Base-by-base conservation (phyloP, 2,797 vertebrate species). In the Dendrocincla tyrannina region DNA sequence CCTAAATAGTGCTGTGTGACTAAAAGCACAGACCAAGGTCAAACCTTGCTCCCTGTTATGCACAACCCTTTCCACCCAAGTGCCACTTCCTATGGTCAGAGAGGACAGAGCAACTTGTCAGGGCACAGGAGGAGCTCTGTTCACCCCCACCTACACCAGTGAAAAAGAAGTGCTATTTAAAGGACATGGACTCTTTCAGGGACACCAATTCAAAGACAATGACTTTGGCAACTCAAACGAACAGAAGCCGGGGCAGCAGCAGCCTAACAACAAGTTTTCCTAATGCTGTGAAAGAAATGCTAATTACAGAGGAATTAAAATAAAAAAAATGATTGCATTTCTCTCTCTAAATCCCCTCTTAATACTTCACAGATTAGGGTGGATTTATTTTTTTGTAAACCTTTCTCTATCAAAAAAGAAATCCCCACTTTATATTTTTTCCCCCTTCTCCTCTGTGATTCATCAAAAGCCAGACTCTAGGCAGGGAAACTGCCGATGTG, bases 271-370 rank as follows among this genome's bases (percentile, higher is more conserved):
- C 83, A 95, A 79, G 63, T 93, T 94, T 89, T 85, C 56, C 76
- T 93, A 94, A 94, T 58, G 85, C 96, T 85, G 52, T 70, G 83
- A 94, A 92, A 91, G 80, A 95, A 94, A 93, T 90, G 90, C 68
- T 96, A 96, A 97, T 96, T 97, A 96, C 60, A 74, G 80, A 77
- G 90, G 91, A 94, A 97, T 96, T 96, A 95, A 94, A 95, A 83
- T 83, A 1, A 41, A 93, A 93, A 89, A 96, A 95, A 94, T 75
- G 27, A 97, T 96, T 96, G 87, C 81, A 93, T 93, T 94, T 95
- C 83, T 85, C 86, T 74, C 83, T 80, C 85, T 90, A 97, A 97
- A 97, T 92, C 94, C 93, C 85, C 49, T 94, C 94, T 94, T 96
- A 97, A 96, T 90, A 87, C 93, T 93, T 91, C 77, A 62, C 86